A percentile compares a stretch with the other conserved stretches of the same genome.
These are phyloP conservation scores for Drosophila tanythrix DNA, from an alignment of 2,888 invertebrate species.

Conservation along the genomic window DNA sequence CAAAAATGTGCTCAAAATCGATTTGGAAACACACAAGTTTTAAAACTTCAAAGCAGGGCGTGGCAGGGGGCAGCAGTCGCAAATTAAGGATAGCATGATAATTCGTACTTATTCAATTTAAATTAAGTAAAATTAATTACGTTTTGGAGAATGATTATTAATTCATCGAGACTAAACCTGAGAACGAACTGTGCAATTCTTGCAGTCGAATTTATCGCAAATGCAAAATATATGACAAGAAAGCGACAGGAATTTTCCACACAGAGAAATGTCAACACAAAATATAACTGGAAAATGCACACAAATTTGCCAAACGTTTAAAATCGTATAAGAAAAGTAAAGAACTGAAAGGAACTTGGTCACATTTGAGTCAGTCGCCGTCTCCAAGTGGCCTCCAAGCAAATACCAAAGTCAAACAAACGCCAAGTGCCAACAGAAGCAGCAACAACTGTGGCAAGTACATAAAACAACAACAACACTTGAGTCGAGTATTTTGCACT, in stretches of 20 bases:
- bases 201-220: background rate
- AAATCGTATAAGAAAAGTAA: background rate
- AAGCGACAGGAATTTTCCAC: background rate
- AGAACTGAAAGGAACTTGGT: slow-evolving; percentile 11
- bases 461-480: slow-evolving; percentile 21
- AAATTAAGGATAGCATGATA: background rate
- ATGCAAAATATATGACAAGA: background rate
- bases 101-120: background rate
- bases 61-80: too few species aligned
- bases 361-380: slow-evolving; percentile 1
- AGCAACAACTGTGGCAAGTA: slow-evolving; percentile 21
- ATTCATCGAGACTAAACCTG: background rate
- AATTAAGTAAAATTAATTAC: background rate
- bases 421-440: slow-evolving; percentile 36
- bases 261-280: background rate
- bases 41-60: too few species aligned
- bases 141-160: background rate
- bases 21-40: too few species aligned
- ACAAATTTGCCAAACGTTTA: background rate
- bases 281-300: background rate
- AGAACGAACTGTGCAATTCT: background rate
- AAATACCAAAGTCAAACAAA: slow-evolving; percentile 64
- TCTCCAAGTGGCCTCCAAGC: slow-evolving; percentile 40
- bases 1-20: too few species aligned
- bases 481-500: slow-evolving; percentile 69